Conservation (phyloP, 2,113 vertebrate genomes). For the Herpetotheres cachinnans region DNA sequence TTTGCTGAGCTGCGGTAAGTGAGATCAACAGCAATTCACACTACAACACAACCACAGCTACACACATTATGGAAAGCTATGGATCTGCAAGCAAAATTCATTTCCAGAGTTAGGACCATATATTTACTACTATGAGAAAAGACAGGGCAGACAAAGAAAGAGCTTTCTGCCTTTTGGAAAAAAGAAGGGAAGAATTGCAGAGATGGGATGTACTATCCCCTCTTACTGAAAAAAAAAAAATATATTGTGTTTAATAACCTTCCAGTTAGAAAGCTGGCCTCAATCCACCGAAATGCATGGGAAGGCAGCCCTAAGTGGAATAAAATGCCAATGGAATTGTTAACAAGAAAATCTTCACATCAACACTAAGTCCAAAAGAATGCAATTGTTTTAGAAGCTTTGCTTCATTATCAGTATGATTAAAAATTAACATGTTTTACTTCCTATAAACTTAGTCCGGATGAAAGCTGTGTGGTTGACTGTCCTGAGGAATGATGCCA, state of each 20-base stretch:
- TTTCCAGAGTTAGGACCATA: not conserved
- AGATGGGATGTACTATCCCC: not conserved
- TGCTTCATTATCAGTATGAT: not conserved
- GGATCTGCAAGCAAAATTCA: conserved; percentile 38
- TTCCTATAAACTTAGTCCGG: not conserved
- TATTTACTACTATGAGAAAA: not conserved
- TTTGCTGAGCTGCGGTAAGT: not conserved
- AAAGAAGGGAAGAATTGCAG: not conserved
- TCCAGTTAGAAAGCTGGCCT: conserved; percentile 11
- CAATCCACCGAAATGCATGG: not conserved
- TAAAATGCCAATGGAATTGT: not conserved
- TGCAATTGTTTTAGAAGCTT: not conserved
- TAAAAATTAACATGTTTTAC: not conserved
- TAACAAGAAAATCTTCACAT: not conserved
- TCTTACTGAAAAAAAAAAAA: not conserved
- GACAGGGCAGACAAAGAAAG: not conserved
- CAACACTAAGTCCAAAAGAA: not conserved
- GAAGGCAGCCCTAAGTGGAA: not conserved
- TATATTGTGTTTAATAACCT: not conserved
- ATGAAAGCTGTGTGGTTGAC: not conserved
- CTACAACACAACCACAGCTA: not conserved
- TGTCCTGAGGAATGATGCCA: not conserved
- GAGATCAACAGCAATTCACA: conserved; percentile 31
- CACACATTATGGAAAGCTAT: not conserved
- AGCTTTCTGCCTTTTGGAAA: not conserved